These are phyloP conservation scores for Oriolus oriolus DNA, from an alignment of 2,113 vertebrate genomes.

Conservation along the genomic window DNA sequence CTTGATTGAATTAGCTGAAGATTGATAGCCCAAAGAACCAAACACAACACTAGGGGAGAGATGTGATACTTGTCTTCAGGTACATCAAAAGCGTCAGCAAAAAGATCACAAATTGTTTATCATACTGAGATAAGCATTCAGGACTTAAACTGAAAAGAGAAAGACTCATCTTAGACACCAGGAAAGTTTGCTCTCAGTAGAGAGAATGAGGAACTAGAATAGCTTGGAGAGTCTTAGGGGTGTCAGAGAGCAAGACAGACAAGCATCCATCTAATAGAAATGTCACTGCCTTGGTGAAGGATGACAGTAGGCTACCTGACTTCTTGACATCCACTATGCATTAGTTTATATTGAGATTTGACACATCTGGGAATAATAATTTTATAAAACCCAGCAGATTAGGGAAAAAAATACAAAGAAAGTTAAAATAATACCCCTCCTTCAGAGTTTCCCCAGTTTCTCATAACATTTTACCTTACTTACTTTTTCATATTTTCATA, in stretches of 20 bases:
- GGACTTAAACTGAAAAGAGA: neutral
- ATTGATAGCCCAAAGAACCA: neutral
- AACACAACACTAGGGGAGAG: neutral
- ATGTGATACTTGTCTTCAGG: neutral
- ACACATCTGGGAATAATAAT: neutral
- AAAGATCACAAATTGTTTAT: neutral
- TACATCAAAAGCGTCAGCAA: neutral
- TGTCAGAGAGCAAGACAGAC: neutral
- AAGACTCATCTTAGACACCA: neutral
- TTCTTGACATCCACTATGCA: neutral
- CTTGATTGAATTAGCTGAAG: neutral
- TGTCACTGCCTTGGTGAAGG: neutral
- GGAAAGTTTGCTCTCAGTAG: neutral
- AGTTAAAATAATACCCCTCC: neutral
- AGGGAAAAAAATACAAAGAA: neutral
- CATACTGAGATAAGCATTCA: neutral
- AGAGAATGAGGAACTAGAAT: neutral
- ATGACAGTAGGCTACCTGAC: neutral
- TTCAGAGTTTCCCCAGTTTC: neutral
- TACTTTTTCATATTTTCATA: fast-evolving
- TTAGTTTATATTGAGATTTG: neutral
- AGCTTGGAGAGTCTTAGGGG: neutral
- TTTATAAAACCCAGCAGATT: neutral
- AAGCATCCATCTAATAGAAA: neutral
- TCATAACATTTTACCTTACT: neutral